A percentile compares a stretch with the other conserved stretches of the same genome.
These are phyloP conservation scores for Pseudolaguvia tuberculata DNA, from an alignment of 2,113 vertebrate species.

Conservation along the genomic window DNA sequence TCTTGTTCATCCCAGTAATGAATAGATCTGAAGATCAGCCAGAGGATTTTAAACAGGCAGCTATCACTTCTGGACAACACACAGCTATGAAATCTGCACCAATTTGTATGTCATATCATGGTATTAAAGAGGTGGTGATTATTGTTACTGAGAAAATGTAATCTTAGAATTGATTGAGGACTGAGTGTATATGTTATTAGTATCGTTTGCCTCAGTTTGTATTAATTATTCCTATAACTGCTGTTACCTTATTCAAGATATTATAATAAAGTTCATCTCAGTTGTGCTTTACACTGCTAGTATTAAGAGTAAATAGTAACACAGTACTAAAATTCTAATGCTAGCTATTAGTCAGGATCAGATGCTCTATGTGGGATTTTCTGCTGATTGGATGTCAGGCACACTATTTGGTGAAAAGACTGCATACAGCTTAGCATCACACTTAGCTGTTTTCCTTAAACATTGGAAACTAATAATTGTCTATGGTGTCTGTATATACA, in stretches of 20 bases:
- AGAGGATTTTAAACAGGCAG: constrained; percentile 36
- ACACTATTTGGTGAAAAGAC: not conserved
- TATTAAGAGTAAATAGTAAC: not conserved
- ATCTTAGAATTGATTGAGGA: not conserved
- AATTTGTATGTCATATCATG: constrained; percentile 33
- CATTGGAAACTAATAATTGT: no score
- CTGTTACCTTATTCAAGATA: not conserved
- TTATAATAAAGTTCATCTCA: not conserved
- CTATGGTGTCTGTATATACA: no score
- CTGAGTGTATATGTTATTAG: not conserved
- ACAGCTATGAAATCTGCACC: constrained; percentile 1
- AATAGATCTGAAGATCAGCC: constrained; percentile 6
- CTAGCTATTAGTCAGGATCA: constrained; percentile 3
- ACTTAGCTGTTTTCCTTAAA: no score
- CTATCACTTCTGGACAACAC: not conserved
- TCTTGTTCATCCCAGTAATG: constrained; percentile 77
- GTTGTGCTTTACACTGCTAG: not conserved
- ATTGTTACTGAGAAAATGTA: not conserved
- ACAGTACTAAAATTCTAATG: not conserved
- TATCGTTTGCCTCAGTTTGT: not conserved
- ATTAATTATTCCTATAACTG: not conserved
- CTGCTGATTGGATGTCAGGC: constrained; percentile 2
- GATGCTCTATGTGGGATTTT: not conserved
- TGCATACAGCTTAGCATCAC: no score
- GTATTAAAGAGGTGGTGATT: constrained; percentile 14